Evolutionary conservation across 2,113 vertebrate genomes (phyloP).

Genomic region (Piprites chloris): DNA sequence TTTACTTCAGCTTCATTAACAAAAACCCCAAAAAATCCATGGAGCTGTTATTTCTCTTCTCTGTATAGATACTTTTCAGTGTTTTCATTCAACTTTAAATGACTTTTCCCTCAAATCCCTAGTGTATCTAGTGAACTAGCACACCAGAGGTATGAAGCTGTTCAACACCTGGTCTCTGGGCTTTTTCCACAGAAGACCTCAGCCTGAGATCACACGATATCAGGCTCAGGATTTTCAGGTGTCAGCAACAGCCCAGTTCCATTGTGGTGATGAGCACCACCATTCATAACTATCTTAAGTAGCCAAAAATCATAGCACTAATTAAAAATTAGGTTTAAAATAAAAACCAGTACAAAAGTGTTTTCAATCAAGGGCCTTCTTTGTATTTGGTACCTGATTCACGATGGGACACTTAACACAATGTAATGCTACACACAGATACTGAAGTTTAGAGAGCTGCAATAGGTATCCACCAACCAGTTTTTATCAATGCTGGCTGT

Average conservation of each 20-base stretch:
- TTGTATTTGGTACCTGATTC: background rate
- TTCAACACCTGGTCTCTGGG: background rate
- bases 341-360: background rate
- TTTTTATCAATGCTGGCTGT: background rate
- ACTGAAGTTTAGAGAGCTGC: background rate
- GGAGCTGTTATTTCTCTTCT: background rate
- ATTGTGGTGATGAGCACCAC: accelerated
- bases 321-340: background rate
- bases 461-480: background rate
- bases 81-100: background rate
- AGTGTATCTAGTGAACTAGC: background rate
- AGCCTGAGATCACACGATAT: background rate
- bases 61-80: background rate
- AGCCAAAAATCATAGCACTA: background rate
- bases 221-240: background rate
- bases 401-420: background rate
- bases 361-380: background rate
- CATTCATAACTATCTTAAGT: background rate
- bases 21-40: background rate
- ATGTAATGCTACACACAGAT: no score
- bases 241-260: background rate
- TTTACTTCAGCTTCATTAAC: background rate
- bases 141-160: background rate
- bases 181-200: background rate
- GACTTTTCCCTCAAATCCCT: background rate